Conservation (phyloP, 2,113 vertebrate genomes). For the Dermatemys mawii region DNA sequence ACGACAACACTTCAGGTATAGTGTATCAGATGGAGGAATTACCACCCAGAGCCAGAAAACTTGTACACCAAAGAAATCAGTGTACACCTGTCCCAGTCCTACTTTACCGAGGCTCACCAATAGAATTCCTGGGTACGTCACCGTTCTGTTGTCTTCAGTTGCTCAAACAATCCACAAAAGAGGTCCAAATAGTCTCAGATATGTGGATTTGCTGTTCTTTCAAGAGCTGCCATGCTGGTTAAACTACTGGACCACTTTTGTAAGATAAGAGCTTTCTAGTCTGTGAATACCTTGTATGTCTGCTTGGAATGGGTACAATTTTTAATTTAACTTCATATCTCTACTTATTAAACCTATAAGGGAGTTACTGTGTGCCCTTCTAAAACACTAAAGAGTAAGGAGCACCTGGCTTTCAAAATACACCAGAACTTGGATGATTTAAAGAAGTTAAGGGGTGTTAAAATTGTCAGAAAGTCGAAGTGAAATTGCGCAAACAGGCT, state of each 20-base stretch:
- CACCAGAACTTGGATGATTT: not conserved
- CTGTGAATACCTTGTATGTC: not conserved
- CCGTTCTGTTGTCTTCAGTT: not conserved
- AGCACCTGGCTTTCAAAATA: not conserved
- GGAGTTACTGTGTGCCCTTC: not conserved
- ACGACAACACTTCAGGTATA: not conserved
- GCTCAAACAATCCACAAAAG: not conserved
- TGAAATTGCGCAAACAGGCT: conserved; percentile 31
- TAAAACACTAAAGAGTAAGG: not conserved
- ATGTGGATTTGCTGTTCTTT: not conserved
- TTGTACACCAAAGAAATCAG: not conserved
- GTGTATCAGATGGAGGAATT: not conserved
- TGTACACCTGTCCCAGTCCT: not conserved
- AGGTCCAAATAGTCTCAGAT: not conserved
- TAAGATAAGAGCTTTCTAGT: not conserved
- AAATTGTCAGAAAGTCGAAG: conserved; percentile 51
- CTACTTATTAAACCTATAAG: not conserved
- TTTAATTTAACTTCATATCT: not conserved
- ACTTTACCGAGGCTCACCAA: not conserved
- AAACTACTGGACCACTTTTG: not conserved
- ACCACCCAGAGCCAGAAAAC: not conserved
- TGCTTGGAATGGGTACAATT: not conserved
- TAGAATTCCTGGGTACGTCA: not conserved
- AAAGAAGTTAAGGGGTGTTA: conserved; percentile 16
- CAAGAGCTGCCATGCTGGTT: not conserved